Base-by-base conservation (phyloP, 2,888 invertebrate species). In the Seira ritae region DNA sequence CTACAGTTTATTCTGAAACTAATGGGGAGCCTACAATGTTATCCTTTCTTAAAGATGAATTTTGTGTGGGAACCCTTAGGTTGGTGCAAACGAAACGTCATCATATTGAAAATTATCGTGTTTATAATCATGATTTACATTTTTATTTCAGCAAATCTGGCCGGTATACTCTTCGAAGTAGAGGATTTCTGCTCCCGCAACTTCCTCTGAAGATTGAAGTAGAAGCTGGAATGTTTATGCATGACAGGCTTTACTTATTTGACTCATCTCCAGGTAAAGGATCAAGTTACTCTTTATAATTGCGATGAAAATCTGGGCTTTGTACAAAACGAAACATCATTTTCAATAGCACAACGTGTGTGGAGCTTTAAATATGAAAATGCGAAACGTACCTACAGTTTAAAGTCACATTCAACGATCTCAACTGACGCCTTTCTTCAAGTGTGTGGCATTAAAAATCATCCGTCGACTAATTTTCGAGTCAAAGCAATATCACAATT, bases 21-120 rank as follows among this genome's bases (percentile, higher is more conserved):
- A 55, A 85, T 72, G 74, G 71, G 10, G 46, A 72, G 46, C 86
- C 85, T 0, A 84, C 83, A 0, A 71, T 87, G 65, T 73, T 87
- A 3, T 50, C 80, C 0, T 86, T 87, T 72, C 68, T 83, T 0
- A 37, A 77, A 4, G 66, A 71, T 8, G 84, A 84, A 15, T 22
- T 65, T 20, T 87, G 87, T 69, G 75, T 88, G 22, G 78, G 80
- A n/a, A 84, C 80, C 0, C 72, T 87, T 15, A 84, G 79, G 86
- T 86, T 81, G 0, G n/a, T n/a, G n/a, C n/a, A n/a, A n/a, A 31
- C 31, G 31, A 31, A 31, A 31, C 8, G 8, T n/a, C n/a, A n/a
- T n/a, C n/a, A n/a, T 20, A 24, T 55, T 46, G 15, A 46, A 15
- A 46, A 10, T 12, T 46, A 46, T 10, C 50, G 10, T 12, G 15